A percentile compares a stretch with the other conserved stretches of the same genome.
Evolutionary conservation across 2,888 invertebrate species (phyloP).

Genomic region (Cephus runcator): DNA sequence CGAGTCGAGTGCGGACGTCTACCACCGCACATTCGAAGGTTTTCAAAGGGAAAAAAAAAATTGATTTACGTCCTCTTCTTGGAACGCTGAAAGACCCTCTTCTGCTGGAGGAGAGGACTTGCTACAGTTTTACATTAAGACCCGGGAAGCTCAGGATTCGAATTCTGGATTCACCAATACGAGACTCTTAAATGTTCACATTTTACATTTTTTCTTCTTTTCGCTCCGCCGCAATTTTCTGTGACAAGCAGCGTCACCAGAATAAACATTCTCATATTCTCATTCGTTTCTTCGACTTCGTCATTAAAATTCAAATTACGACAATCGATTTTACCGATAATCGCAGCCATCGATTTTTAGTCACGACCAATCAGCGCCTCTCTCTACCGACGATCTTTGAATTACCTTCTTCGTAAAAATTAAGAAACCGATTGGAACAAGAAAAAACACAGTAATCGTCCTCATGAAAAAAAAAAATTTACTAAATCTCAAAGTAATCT

Average conservation of each 20-base stretch:
- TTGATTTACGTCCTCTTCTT: background rate
- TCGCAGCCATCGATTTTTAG: background rate
- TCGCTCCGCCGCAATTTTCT: background rate
- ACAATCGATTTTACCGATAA: background rate
- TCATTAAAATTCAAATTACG: background rate
- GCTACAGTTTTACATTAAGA: background rate
- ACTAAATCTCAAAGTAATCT: background rate
- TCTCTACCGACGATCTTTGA: background rate
- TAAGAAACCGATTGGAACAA: background rate
- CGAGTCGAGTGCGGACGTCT: background rate
- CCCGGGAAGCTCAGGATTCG: background rate
- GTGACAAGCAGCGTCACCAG: background rate
- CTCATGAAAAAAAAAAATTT: background rate
- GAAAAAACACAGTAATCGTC: background rate
- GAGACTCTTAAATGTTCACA: background rate
- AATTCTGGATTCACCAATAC: background rate
- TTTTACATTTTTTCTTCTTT: background rate
- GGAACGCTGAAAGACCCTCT: background rate
- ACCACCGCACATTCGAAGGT: background rate
- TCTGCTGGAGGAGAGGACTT: background rate
- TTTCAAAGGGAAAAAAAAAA: background rate
- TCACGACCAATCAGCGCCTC: too few relatives aligned
- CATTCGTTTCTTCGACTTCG: background rate
- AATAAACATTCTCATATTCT: background rate
- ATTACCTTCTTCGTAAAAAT: background rate